A percentile compares a stretch with the other conserved stretches of the same genome.
Conservation (phyloP, 2,888 invertebrate genomes). For the Cloeon dipterum region DNA sequence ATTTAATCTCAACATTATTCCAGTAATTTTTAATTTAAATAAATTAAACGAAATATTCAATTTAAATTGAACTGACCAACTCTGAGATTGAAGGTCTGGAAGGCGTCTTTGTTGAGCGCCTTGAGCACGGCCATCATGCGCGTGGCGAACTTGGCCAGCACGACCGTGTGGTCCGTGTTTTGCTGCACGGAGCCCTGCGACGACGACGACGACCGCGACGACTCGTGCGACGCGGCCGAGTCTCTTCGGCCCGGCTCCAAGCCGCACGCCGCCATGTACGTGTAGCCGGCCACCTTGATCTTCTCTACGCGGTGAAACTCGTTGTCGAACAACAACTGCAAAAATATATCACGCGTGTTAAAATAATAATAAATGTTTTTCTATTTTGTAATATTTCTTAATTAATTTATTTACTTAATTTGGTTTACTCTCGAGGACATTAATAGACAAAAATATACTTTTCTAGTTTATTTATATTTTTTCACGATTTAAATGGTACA, state of each 20-base stretch:
- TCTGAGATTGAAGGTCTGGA: constrained; percentile 34
- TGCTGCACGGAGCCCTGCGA: constrained; percentile 14
- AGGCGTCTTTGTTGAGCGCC: constrained; percentile 28
- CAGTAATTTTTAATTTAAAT: neutral
- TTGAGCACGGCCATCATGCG: constrained; percentile 43
- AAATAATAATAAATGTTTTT: neutral
- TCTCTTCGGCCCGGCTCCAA: constrained; percentile 48
- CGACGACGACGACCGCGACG: constrained; percentile 9
- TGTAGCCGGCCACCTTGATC: constrained; percentile 90
- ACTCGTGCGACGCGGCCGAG: constrained; percentile 17
- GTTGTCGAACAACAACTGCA: constrained; percentile 36
- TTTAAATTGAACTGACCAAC: constrained; percentile 40
- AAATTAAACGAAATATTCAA: neutral
- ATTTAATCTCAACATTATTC: constrained; percentile 2
- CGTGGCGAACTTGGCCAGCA: constrained; percentile 47
- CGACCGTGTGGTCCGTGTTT: constrained; percentile 15
- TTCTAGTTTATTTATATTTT: no score
- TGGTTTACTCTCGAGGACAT: no score
- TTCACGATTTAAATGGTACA: no score
- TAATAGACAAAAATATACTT: no score
- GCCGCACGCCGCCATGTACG: constrained; percentile 94
- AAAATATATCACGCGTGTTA: constrained; percentile 8
- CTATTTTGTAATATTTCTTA: neutral
- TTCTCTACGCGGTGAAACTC: constrained; percentile 59
- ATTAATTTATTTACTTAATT: no score